Evolutionary conservation across 2,888 invertebrate genomes (phyloP).

Genomic region (Macrosoma leucophasiata): DNA sequence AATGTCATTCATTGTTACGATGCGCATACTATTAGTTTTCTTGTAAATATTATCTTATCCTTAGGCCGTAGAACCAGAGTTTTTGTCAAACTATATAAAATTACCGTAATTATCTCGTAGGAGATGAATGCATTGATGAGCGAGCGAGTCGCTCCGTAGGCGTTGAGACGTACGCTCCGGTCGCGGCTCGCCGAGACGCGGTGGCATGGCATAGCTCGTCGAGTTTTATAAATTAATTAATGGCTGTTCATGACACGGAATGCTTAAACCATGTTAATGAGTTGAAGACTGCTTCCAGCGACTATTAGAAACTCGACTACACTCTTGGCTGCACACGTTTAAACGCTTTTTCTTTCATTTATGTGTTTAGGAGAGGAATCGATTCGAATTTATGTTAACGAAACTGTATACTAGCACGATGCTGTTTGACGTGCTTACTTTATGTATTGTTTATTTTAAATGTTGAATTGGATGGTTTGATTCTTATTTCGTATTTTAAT

Average conservation of each 20-base stretch:
- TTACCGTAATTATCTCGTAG: constrained; percentile 25
- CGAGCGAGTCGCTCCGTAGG: constrained; percentile 35
- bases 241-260: constrained; percentile 73
- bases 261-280: constrained; percentile 62
- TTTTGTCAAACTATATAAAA: constrained; percentile 30
- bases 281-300: constrained; percentile 63
- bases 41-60: constrained; percentile 59
- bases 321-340: constrained; percentile 74
- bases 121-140: constrained; percentile 38
- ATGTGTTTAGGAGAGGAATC: constrained; percentile 65
- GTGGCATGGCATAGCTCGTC: constrained; percentile 32
- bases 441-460: constrained; percentile 66
- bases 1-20: constrained; percentile 69
- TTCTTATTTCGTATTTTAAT: constrained; percentile 49
- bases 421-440: constrained; percentile 75
- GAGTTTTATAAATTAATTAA: constrained; percentile 46
- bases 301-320: constrained; percentile 72
- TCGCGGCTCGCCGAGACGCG: constrained; percentile 42
- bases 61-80: constrained; percentile 56
- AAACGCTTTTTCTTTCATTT: constrained; percentile 71
- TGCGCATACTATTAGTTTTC: constrained; percentile 71
- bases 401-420: constrained; percentile 67
- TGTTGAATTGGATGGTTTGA: constrained; percentile 68
- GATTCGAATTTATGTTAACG: constrained; percentile 55
- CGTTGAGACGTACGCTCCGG: constrained; percentile 33